Evolutionary conservation across 2,113 vertebrate species (phyloP).

Genomic region (Clarias gariepinus): DNA sequence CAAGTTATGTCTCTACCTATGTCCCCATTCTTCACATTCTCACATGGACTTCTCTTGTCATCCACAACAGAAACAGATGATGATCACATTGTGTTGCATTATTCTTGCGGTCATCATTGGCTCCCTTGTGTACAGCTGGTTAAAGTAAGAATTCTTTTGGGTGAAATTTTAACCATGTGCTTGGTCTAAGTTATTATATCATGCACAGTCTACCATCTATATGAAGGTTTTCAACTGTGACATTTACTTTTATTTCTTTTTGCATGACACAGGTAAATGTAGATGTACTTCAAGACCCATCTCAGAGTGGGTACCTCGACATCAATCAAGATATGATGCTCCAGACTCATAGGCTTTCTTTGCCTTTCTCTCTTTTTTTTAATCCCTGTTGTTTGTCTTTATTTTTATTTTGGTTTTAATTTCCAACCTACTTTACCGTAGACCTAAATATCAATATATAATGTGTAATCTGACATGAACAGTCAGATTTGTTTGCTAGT

Average conservation of each 20-base stretch:
- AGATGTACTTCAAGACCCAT: background rate
- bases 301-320: background rate
- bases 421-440: background rate
- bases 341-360: constrained; percentile 1
- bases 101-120: constrained; percentile 83
- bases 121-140: constrained; percentile 85
- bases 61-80: constrained; percentile 89
- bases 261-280: constrained; percentile 8
- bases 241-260: background rate
- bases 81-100: constrained; percentile 91
- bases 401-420: background rate
- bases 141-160: constrained; percentile 73
- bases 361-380: constrained; percentile 4
- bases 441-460: background rate
- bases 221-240: background rate
- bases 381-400: background rate
- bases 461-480: background rate
- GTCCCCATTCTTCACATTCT: background rate
- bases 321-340: constrained; percentile 1
- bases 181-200: background rate
- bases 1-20: constrained; percentile 2
- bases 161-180: background rate
- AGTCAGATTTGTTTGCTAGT: background rate
- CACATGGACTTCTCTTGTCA: background rate
- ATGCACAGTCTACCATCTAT: background rate